These are phyloP conservation scores for Drosophila vallismaia DNA, from an alignment of 2,888 invertebrate species.

Conservation along the genomic window DNA sequence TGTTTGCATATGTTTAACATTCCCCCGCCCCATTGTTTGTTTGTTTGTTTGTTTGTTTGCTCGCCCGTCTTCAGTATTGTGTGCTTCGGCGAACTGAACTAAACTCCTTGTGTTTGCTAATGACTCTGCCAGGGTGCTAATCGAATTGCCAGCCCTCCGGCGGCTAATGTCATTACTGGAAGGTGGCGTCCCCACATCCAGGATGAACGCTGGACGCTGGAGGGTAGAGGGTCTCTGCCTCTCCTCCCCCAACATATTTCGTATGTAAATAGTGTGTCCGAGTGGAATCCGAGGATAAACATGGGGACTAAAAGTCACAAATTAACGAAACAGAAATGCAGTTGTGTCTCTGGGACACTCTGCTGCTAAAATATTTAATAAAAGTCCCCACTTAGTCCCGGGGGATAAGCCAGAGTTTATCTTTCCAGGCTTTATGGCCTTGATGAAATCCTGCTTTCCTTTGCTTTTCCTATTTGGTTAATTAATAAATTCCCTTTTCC, in stretches of 20 bases:
- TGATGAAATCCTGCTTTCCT: no score
- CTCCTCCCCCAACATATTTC: background rate
- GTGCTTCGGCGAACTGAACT: slow-evolving; percentile 5
- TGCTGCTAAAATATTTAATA: background rate
- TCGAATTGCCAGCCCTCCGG: slow-evolving; percentile 64
- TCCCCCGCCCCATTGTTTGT: slow-evolving; percentile 4
- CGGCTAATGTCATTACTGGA: slow-evolving; percentile 58
- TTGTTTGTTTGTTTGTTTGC: slow-evolving; percentile 18
- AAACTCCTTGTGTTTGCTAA: slow-evolving; percentile 62
- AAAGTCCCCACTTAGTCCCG: background rate
- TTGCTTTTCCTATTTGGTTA: no score
- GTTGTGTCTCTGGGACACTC: background rate
- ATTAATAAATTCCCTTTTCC: no score
- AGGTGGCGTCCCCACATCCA: background rate
- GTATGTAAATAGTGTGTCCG: slow-evolving; percentile 24
- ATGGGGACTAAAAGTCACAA: slow-evolving; percentile 10
- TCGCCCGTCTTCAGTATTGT: slow-evolving; percentile 22
- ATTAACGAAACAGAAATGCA: slow-evolving; percentile 2
- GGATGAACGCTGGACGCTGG: background rate
- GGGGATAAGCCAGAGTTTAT: no score
- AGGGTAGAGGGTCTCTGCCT: background rate
- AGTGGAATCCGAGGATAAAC: background rate
- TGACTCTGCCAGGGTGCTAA: slow-evolving; percentile 71
- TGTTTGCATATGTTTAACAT: slow-evolving; percentile 78
- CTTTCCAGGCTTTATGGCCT: no score